Conservation (phyloP, 2,797 vertebrate species). For the Halcyon badia region DNA sequence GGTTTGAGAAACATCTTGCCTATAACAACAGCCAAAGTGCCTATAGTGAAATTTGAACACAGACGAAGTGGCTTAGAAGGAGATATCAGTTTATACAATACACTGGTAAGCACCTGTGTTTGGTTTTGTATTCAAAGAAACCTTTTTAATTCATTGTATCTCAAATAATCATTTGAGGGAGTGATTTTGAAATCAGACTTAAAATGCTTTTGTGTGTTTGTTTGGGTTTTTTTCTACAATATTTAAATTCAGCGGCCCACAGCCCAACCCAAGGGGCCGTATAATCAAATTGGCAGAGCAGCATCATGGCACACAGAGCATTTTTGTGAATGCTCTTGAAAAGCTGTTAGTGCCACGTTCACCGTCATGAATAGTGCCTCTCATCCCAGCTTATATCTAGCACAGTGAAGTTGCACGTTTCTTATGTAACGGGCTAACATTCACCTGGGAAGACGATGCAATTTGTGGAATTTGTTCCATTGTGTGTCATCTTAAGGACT, state of each 20-base stretch:
- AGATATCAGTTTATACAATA: constrained; percentile 98
- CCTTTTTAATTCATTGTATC: neutral
- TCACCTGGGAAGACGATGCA: neutral
- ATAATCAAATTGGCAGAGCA: neutral
- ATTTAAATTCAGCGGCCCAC: neutral
- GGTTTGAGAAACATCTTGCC: constrained; percentile 98
- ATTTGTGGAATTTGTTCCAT: neutral
- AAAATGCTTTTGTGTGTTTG: neutral
- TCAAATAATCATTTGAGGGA: neutral
- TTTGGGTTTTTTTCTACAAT: neutral
- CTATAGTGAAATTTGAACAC: constrained; percentile 99
- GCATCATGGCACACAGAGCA: neutral
- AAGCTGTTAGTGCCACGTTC: neutral
- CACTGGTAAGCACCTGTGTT: constrained; percentile 86
- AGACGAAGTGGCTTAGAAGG: constrained; percentile 94
- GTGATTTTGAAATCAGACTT: neutral
- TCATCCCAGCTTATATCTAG: neutral
- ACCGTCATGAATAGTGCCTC: neutral
- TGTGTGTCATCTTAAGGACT: neutral
- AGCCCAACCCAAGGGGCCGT: neutral
- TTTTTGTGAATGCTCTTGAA: neutral
- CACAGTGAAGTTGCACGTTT: neutral
- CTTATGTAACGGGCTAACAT: neutral
- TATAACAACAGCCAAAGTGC: constrained; percentile 99
- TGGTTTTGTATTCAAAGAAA: neutral